Percentiles rank a stretch among this genome's conserved stretches.
Conservation (phyloP, 2,113 vertebrate species). For the Chaetops frenatus region DNA sequence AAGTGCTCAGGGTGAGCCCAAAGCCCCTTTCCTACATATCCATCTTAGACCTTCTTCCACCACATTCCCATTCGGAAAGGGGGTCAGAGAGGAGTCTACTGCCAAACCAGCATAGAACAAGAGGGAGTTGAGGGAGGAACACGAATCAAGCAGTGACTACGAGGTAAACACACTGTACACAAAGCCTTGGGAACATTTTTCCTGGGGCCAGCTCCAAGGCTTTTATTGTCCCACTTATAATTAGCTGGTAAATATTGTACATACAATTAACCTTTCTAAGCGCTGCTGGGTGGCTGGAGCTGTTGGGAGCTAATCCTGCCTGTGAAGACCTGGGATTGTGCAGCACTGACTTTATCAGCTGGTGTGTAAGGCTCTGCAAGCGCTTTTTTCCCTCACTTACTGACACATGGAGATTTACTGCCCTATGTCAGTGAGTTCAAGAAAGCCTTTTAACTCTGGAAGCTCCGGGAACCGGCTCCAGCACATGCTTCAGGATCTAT, state of each 20-base stretch:
- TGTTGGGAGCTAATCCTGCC: background rate
- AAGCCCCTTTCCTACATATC: background rate
- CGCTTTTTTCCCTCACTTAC: background rate
- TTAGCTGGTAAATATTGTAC: background rate
- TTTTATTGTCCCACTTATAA: background rate
- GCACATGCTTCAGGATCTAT: conserved; percentile 2
- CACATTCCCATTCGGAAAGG: background rate
- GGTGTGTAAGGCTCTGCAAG: background rate
- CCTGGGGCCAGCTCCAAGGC: background rate
- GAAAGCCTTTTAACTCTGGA: conserved; percentile 51
- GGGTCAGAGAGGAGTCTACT: background rate
- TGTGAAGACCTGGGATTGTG: background rate
- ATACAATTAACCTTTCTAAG: conserved; percentile 24
- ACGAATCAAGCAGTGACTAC: background rate
- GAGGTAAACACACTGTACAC: background rate
- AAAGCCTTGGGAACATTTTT: background rate
- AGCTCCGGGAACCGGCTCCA: background rate
- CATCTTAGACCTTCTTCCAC: background rate
- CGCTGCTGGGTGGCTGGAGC: background rate
- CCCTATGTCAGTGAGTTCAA: conserved; percentile 38
- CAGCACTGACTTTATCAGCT: background rate
- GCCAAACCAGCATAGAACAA: background rate
- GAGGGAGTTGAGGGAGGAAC: background rate
- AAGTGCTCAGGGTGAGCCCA: background rate
- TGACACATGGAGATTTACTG: conserved; percentile 43